Base-by-base conservation (phyloP, 1,140 invertebrate species). In the Neodiprion lecontei region DNA sequence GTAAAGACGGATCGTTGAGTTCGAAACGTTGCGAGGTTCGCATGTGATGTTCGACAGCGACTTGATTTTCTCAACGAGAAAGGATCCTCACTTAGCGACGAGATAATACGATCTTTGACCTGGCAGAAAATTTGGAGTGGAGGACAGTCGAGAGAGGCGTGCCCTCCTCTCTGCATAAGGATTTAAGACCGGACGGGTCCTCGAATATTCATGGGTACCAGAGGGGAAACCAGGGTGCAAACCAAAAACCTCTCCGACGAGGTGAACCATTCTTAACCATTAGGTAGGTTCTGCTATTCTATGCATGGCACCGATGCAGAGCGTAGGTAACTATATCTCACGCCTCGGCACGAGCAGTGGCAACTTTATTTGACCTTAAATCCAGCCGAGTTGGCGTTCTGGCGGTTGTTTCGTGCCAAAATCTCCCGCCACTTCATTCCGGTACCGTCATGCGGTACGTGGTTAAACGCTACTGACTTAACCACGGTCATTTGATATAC, bases 251-350 rank as follows among this genome's bases (percentile, higher is more conserved):
- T 61, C 3, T 61, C 53, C 53, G 53, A 17, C 53, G 5, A 17
- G 5, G 53, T 61, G 53, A 61, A 61, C 53, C 53, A 61, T 61
- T 61, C 53, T 61, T 61, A 61, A 61, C 53, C 53, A 61, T 61
- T 61, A 61, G 53, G 53, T 61, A 61, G 53, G 53, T 14, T 61
- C n/a, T 61, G 11, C n/a, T 61, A 61, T 61, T 61, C 53, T 61
- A 61, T 61, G 53, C 53, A 61, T 61, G 53, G 53, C 53, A 17
- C n/a, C 53, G 28, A 40, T 40, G 53, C 53, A 17, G 11, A 5
- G 9, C n/a, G 11, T 61, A 17, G 53, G 28, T 40, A 40, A 40
- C 28, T 40, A 40, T 40, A 40, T 40, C 28, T 40, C 28, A 5
- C 28, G 1, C 28, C 28, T 40, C 28, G 28, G 28, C 28, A 40